Percentiles rank a stretch among this genome's conserved stretches.
These are phyloP conservation scores for Macheiramphus alcinus DNA, from an alignment of 2,113 vertebrate species.

Conservation along the genomic window DNA sequence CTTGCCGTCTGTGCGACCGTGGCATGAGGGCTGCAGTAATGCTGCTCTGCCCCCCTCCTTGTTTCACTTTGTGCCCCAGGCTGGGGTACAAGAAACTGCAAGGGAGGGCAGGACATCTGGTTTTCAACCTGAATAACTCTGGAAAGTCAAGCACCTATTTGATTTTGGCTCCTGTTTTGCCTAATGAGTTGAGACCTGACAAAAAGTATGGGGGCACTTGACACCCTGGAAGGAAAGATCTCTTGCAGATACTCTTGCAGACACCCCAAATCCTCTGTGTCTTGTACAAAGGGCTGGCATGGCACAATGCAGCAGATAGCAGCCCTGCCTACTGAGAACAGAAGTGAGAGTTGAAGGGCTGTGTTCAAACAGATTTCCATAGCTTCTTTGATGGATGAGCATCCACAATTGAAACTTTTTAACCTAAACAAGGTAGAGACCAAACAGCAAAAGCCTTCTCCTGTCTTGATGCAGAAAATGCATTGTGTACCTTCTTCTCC, in stretches of 20 bases:
- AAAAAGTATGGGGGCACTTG: neutral
- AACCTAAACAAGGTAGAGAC: neutral
- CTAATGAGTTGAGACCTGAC: neutral
- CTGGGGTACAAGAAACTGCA: neutral
- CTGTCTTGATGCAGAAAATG: neutral
- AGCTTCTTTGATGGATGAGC: neutral
- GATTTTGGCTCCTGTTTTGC: neutral
- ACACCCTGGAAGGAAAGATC: neutral
- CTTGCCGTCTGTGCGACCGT: neutral
- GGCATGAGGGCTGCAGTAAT: neutral
- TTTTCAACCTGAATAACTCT: neutral
- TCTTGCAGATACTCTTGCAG: neutral
- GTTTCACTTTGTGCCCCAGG: neutral
- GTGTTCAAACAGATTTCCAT: neutral
- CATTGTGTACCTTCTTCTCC: neutral
- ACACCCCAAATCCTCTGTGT: neutral
- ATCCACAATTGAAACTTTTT: neutral
- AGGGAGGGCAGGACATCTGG: neutral
- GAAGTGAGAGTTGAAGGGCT: neutral
- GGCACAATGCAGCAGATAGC: neutral
- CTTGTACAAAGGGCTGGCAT: neutral
- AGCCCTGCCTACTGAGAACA: neutral
- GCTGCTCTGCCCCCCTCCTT: neutral
- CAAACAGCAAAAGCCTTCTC: neutral
- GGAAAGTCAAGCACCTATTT: neutral